Conservation (phyloP, 2,888 invertebrate species). For the Ophion slaviceki region DNA sequence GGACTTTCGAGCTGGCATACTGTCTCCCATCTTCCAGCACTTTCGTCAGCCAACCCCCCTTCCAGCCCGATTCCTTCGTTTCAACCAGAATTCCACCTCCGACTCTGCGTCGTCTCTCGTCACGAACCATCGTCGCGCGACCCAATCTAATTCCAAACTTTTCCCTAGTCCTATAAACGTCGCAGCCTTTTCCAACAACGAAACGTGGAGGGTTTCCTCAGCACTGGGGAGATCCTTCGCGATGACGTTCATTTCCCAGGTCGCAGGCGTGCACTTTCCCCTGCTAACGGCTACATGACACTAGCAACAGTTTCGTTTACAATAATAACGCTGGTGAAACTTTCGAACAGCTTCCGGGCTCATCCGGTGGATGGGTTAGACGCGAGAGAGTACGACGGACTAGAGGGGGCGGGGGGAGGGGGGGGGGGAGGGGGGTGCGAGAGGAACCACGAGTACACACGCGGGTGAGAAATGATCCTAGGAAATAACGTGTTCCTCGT, state of each 20-base stretch:
- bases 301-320: conserved; percentile 66
- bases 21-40: conserved; percentile 47
- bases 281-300: conserved; percentile 61
- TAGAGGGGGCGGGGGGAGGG: conserved; percentile 25
- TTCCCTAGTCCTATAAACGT: conserved; percentile 64
- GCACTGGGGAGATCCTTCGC: conserved; percentile 35
- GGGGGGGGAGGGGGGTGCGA: no score
- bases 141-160: conserved; percentile 78
- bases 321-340: conserved; percentile 67
- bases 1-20: conserved; percentile 40
- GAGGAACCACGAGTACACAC: not conserved
- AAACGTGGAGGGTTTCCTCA: conserved; percentile 24
- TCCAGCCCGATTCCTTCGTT: not conserved
- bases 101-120: conserved; percentile 54
- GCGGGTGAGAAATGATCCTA: conserved; percentile 76
- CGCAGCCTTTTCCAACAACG: conserved; percentile 52
- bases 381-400: conserved; percentile 33
- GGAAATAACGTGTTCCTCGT: conserved; percentile 75
- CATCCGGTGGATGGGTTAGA: conserved; percentile 3
- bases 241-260: conserved; percentile 57
- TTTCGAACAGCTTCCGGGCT: conserved; percentile 60
- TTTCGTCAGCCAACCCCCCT: conserved; percentile 42
- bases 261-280: conserved; percentile 27
- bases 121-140: conserved; percentile 65
- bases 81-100: conserved; percentile 24